Percentiles rank a stretch among this genome's conserved stretches.
These are phyloP conservation scores for Leptoteleia sp. DNA, from an alignment of 1,140 invertebrate genomes.

Conservation along the genomic window DNA sequence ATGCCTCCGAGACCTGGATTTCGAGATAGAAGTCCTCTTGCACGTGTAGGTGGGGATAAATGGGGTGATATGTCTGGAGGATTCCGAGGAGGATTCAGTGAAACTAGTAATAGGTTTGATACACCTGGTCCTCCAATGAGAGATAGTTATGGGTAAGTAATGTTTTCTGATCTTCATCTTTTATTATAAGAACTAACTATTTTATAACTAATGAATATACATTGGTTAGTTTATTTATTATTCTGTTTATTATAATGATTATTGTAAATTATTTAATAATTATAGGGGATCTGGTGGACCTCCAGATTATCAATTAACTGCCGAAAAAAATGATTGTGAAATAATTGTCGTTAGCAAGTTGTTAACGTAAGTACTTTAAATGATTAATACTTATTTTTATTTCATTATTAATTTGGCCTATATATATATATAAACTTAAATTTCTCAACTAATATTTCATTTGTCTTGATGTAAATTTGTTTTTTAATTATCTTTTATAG, in stretches of 20 bases:
- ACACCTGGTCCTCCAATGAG: conserved; percentile 35
- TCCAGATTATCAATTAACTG: conserved; percentile 76
- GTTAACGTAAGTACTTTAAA: conserved; percentile 86
- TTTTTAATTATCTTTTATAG: conserved; percentile 78
- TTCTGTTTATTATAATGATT: no score
- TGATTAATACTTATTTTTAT: not conserved
- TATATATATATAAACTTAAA: no score
- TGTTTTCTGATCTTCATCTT: no score
- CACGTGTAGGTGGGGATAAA: conserved; percentile 59
- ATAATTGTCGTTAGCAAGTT: conserved; percentile 91
- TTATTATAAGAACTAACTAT: no score
- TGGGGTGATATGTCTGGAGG: conserved; percentile 47
- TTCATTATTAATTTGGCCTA: no score
- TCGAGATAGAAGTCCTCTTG: conserved; percentile 77
- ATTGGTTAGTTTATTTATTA: no score
- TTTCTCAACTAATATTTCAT: no score
- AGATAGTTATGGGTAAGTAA: conserved; percentile 41
- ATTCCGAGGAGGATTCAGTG: conserved; percentile 53
- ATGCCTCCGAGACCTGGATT: conserved; percentile 65
- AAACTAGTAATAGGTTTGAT: conserved; percentile 60
- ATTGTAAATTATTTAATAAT: no score
- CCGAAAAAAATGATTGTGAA: conserved; percentile 91
- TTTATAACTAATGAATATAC: no score
- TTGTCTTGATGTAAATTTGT: no score
- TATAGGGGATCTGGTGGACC: conserved; percentile 48